phyloP scores from a whole-genome alignment of 2,888 invertebrate species.

The Ochropleura leucogaster region DNA sequence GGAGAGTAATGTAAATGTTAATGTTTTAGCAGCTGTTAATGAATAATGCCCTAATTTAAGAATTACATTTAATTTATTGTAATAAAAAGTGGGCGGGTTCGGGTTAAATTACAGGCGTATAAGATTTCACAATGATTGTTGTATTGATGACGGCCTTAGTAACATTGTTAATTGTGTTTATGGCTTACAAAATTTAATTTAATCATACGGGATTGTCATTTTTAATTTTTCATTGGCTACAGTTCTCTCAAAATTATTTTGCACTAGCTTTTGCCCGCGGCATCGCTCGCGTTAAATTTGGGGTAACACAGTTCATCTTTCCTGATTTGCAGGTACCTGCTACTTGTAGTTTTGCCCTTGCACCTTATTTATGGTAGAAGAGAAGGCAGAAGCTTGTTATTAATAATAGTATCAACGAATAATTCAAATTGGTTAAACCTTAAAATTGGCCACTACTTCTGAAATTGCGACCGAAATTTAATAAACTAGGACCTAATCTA shows the following conservation, averaged over 20 bases:
- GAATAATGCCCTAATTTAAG: not conserved
- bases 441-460: conserved; percentile 3
- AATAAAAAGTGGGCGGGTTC: conserved; percentile 18
- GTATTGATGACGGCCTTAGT: not conserved
- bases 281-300: no score
- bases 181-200: not conserved
- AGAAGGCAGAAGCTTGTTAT: not conserved
- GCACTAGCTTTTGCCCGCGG: no score
- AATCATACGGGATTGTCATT: not conserved
- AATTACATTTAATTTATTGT: not conserved
- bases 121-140: not conserved
- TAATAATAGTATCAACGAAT: conserved; percentile 14
- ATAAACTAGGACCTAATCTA: conserved; percentile 32
- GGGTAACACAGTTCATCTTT: no score
- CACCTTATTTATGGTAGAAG: no score
- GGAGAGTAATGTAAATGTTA: not conserved
- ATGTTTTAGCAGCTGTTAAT: not conserved
- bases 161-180: not conserved
- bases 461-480: conserved; percentile 39
- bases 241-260: no score
- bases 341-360: no score
- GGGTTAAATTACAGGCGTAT: conserved; percentile 12
- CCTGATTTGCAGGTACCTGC: no score
- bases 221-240: no score
- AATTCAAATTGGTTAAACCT: conserved; percentile 41